Conservation (phyloP, 2,797 vertebrate species). For the Spheniscus humboldti region DNA sequence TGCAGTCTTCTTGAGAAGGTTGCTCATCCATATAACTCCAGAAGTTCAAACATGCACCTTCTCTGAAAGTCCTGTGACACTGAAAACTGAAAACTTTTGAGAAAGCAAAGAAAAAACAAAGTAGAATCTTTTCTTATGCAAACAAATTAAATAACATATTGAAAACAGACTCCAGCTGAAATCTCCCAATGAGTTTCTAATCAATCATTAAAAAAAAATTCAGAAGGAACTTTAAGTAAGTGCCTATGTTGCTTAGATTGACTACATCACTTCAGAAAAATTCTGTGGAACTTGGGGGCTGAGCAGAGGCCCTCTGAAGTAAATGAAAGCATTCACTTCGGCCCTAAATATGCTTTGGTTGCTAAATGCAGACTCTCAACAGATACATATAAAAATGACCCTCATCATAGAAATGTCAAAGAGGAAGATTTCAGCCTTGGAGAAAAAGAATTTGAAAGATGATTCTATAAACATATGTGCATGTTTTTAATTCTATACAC, state of each 20-base stretch:
- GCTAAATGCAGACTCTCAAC: not conserved
- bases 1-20: not conserved
- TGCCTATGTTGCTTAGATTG: not conserved
- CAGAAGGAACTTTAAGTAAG: not conserved
- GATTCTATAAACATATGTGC: not conserved
- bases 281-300: not conserved
- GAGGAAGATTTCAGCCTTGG: not conserved
- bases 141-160: not conserved
- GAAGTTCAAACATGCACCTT: not conserved
- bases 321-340: not conserved
- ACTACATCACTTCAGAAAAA: not conserved
- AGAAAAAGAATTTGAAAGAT: not conserved
- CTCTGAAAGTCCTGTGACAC: not conserved
- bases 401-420: not conserved
- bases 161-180: not conserved
- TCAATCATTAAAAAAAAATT: not conserved
- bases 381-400: not conserved
- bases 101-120: not conserved
- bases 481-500: not conserved
- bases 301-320: not conserved
- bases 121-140: not conserved
- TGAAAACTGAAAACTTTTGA: not conserved
- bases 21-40: not conserved
- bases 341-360: not conserved
- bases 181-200: not conserved